A percentile compares a stretch with the other conserved stretches of the same genome.
Evolutionary conservation across 2,113 vertebrate species (phyloP).

Genomic region (Pogona vitticeps): DNA sequence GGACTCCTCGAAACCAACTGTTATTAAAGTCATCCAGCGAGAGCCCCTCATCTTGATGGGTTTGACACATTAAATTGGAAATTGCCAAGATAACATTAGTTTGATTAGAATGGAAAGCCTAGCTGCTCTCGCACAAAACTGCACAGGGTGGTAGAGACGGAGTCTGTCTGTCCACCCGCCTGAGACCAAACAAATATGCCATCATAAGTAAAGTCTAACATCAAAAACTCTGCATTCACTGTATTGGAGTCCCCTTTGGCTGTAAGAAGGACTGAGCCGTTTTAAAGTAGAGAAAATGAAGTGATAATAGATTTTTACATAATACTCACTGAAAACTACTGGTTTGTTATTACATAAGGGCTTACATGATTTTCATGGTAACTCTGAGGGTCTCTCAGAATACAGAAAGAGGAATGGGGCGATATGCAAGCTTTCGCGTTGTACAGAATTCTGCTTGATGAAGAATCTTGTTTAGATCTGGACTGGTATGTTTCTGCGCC

Average conservation of each 20-base stretch:
- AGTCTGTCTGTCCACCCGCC: not conserved
- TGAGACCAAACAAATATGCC: not conserved
- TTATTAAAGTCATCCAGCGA: conserved; percentile 59
- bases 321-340: not conserved
- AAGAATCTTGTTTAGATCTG: not conserved
- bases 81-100: conserved; percentile 41
- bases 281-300: not conserved
- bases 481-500: not conserved
- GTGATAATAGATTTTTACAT: not conserved
- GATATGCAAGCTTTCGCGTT: not conserved
- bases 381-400: no score
- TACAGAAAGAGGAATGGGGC: not conserved
- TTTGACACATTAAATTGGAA: conserved; percentile 58
- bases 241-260: not conserved
- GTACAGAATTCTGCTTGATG: not conserved
- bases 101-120: conserved; percentile 4
- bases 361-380: no score
- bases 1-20: conserved; percentile 47
- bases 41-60: conserved; percentile 26
- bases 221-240: not conserved
- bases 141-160: not conserved
- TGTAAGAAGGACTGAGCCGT: no score
- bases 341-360: not conserved
- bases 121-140: no score
- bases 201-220: not conserved